These are phyloP conservation scores for Monodelphis domestica DNA, from an alignment of 2,797 vertebrate species.

Conservation along the genomic window DNA sequence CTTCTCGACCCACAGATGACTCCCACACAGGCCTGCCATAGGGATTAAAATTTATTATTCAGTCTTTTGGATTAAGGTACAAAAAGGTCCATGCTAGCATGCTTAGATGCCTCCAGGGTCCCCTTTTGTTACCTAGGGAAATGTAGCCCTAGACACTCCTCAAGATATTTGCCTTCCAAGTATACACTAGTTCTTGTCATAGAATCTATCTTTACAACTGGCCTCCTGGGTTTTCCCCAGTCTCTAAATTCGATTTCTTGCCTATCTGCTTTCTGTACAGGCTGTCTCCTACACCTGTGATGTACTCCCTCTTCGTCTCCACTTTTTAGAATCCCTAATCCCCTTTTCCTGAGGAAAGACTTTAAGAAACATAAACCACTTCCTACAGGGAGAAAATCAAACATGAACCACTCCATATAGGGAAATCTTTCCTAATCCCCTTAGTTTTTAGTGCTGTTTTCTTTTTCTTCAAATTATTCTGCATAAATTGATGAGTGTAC, in stretches of 20 bases:
- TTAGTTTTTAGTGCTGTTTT: not conserved
- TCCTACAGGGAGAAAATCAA: not conserved
- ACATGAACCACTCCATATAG: not conserved
- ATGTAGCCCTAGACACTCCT: not conserved
- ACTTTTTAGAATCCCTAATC: not conserved
- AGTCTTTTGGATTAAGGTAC: not conserved
- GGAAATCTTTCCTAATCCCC: not conserved
- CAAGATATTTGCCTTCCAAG: not conserved
- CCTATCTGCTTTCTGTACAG: not conserved
- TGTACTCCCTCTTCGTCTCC: not conserved
- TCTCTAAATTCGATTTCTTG: not conserved
- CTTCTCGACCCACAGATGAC: not conserved
- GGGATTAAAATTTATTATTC: not conserved
- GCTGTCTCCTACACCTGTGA: not conserved
- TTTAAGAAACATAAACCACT: not conserved
- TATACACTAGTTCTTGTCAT: not conserved
- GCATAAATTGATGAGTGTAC: not conserved
- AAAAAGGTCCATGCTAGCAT: not conserved
- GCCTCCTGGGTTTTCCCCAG: not conserved
- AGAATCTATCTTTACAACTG: not conserved
- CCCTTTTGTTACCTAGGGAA: not conserved
- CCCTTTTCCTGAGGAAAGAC: not conserved
- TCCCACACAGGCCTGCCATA: not conserved
- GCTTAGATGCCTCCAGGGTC: not conserved
- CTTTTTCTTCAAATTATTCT: not conserved